Conservation (phyloP, 2,888 invertebrate genomes). For the Stenoptilia bipunctidactyla region DNA sequence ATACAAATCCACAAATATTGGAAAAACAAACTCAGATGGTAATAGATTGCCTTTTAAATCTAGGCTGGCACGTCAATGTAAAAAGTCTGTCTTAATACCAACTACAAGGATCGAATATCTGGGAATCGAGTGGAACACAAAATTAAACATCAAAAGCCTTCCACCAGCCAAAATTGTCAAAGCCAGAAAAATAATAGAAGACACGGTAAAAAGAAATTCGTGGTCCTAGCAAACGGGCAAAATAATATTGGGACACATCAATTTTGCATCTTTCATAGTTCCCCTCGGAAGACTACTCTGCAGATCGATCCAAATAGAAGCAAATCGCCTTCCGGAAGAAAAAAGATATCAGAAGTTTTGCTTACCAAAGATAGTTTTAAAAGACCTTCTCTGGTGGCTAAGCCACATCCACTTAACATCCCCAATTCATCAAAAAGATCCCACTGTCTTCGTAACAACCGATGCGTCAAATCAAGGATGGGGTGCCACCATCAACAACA, state of each 20-base stretch:
- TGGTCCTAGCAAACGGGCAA: constrained; percentile 3
- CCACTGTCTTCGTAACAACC: constrained; percentile 8
- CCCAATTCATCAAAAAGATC: constrained; percentile 5
- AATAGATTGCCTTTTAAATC: constrained; percentile 2
- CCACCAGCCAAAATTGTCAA: constrained; percentile 4
- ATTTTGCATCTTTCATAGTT: not conserved
- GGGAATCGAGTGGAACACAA: constrained; percentile 14
- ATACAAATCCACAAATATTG: not conserved
- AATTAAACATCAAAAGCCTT: constrained; percentile 8
- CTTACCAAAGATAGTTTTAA: constrained; percentile 1
- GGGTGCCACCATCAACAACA: constrained; percentile 8
- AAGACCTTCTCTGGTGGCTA: constrained; percentile 10
- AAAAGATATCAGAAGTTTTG: constrained; percentile 1
- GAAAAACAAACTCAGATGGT: constrained; percentile 6
- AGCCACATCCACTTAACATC: not conserved
- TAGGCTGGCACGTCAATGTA: constrained; percentile 15
- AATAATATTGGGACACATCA: constrained; percentile 1
- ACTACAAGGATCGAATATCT: constrained; percentile 10
- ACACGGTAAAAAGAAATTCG: not conserved
- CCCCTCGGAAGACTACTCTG: constrained; percentile 10
- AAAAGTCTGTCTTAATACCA: constrained; percentile 10
- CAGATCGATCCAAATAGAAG: constrained; percentile 10
- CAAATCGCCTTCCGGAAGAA: constrained; percentile 10
- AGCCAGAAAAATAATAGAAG: constrained; percentile 1
- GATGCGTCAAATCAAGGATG: constrained; percentile 10